Evolutionary conservation across 2,797 vertebrate species (phyloP).

Genomic region (Coregonus suidteri): DNA sequence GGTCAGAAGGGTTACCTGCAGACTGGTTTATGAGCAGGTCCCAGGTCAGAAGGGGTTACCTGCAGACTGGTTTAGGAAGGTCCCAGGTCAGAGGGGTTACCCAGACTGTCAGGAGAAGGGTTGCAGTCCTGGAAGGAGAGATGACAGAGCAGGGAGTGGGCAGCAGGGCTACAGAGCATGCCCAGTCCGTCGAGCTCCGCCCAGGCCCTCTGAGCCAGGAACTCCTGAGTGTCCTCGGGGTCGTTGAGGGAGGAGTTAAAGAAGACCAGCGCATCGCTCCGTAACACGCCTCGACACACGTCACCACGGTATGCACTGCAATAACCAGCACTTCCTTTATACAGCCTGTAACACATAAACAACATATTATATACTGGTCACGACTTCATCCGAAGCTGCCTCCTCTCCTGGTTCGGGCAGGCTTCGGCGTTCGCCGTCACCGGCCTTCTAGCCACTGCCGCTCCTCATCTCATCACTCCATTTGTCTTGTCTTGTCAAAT

Average conservation of each 20-base stretch:
- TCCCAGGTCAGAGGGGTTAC: constrained; percentile 59
- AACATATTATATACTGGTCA: neutral
- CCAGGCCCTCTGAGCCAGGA: constrained; percentile 85
- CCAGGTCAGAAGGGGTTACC: neutral
- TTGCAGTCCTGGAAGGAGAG: constrained; percentile 89
- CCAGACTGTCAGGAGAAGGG: constrained; percentile 90
- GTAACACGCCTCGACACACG: constrained; percentile 79
- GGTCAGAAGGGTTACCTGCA: neutral
- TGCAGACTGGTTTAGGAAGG: neutral
- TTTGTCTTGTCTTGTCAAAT: too few species aligned
- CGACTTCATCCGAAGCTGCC: too few species aligned
- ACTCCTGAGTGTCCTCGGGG: constrained; percentile 89
- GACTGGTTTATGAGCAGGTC: neutral
- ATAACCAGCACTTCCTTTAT: constrained; percentile 86
- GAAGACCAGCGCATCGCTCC: constrained; percentile 84
- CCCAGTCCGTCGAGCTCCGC: constrained; percentile 82
- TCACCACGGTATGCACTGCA: constrained; percentile 90
- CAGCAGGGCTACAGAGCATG: constrained; percentile 80
- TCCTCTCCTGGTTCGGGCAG: too few species aligned
- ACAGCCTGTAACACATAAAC: constrained; percentile 72
- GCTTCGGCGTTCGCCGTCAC: too few species aligned
- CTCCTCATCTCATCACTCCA: too few species aligned
- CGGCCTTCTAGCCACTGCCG: too few species aligned
- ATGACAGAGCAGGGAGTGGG: constrained; percentile 88
- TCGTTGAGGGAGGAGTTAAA: constrained; percentile 88